Conservation (phyloP, 1,140 invertebrate genomes). For the Lysiphlebus fabarum region DNA sequence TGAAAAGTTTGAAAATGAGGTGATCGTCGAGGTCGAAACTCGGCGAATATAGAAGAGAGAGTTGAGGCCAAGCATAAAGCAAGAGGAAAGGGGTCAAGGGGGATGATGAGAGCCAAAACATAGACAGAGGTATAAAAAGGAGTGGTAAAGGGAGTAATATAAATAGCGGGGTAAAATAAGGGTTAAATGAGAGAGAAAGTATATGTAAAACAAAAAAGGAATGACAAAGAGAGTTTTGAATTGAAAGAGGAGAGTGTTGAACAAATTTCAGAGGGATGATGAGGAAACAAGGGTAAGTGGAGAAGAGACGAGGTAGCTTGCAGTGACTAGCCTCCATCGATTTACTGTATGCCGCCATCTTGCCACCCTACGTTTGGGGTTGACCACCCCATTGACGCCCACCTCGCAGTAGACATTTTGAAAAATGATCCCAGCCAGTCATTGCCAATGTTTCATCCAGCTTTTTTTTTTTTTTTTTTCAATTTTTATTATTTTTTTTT, state of each 20-base stretch:
- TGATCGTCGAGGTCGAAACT: constrained; percentile 28
- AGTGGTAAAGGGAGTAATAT: constrained; percentile 32
- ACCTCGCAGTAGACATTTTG: constrained; percentile 47
- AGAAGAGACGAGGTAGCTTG: constrained; percentile 46
- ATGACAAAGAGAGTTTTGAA: constrained; percentile 11
- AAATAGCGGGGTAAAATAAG: too few relatives aligned
- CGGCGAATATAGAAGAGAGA: constrained; percentile 19
- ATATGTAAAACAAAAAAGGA: constrained; percentile 1
- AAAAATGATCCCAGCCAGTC: constrained; percentile 51
- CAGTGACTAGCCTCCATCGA: constrained; percentile 54
- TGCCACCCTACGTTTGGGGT: constrained; percentile 46
- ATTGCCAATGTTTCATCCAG: constrained; percentile 32
- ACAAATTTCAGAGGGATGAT: constrained; percentile 33
- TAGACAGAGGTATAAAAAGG: constrained; percentile 16
- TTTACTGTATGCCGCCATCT: constrained; percentile 53
- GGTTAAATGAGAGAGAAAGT: constrained; percentile 8
- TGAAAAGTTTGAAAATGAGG: constrained; percentile 51
- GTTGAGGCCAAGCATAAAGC: constrained; percentile 16
- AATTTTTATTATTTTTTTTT: constrained; percentile 3
- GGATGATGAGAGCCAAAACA: constrained; percentile 29
- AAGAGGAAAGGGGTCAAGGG: constrained; percentile 23
- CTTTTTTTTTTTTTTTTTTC: constrained; percentile 9
- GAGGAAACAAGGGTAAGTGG: constrained; percentile 9
- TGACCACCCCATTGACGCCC: constrained; percentile 33
- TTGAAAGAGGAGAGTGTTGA: background rate